phyloP scores from a whole-genome alignment of 2,113 vertebrate genomes.

The Pimephales promelas region DNA sequence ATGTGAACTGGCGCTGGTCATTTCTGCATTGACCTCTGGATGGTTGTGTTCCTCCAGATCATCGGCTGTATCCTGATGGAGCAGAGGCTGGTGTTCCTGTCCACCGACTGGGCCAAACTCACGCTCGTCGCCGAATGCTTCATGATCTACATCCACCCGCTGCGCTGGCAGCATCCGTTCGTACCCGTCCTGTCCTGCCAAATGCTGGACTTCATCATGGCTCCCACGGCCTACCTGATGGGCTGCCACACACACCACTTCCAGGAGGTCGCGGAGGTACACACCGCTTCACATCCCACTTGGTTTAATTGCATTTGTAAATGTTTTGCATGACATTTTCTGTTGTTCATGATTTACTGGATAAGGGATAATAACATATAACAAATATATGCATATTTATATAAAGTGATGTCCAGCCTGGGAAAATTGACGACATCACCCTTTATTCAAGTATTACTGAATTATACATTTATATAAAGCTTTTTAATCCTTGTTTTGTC shows the following conservation, averaged over 20 bases:
- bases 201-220: constrained; percentile 98
- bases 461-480: too few species aligned
- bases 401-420: too few species aligned
- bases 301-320: neutral
- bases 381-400: too few species aligned
- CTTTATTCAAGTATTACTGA: too few species aligned
- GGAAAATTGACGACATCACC: too few species aligned
- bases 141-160: constrained; percentile 86
- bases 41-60: constrained; percentile 72
- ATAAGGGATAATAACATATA: too few species aligned
- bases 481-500: too few species aligned
- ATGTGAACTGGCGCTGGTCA: neutral
- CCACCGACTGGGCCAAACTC: constrained; percentile 88
- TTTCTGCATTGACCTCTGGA: too few species aligned
- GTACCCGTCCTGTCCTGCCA: constrained; percentile 87
- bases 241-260: constrained; percentile 91
- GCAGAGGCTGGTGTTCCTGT: constrained; percentile 88
- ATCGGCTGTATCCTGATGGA: constrained; percentile 89
- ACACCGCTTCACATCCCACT: constrained; percentile 6
- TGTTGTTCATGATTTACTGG: too few species aligned
- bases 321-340: too few species aligned
- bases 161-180: constrained; percentile 93
- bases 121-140: constrained; percentile 88
- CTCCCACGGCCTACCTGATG: constrained; percentile 95
- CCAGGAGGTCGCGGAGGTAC: constrained; percentile 85